Evolutionary conservation across 2,888 invertebrate genomes (phyloP).

Genomic region (Arctia plantaginis): DNA sequence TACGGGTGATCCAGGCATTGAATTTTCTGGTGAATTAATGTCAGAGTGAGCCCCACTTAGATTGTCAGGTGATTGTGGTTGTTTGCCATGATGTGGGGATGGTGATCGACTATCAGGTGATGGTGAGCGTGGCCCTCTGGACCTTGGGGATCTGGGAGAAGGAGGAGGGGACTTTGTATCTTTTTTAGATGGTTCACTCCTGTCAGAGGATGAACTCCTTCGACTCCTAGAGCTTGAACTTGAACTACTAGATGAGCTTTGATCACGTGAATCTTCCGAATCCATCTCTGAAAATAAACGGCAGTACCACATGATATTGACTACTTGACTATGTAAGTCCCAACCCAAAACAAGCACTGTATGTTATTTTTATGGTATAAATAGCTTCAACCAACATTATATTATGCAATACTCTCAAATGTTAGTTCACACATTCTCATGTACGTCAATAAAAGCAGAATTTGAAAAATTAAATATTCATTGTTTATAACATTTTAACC

Average conservation of each 20-base stretch:
- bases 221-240: constrained; percentile 81
- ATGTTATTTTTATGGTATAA: constrained; percentile 52
- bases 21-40: constrained; percentile 82
- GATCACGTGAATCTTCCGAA: constrained; percentile 87
- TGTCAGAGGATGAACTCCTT: constrained; percentile 77
- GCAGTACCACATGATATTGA: constrained; percentile 51
- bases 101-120: constrained; percentile 68
- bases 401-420: constrained; percentile 38
- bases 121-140: constrained; percentile 65
- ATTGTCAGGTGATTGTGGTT: constrained; percentile 72
- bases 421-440: constrained; percentile 59
- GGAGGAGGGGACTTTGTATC: constrained; percentile 70
- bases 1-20: constrained; percentile 71
- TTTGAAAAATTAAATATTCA: not conserved
- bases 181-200: constrained; percentile 76
- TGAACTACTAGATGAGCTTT: constrained; percentile 82
- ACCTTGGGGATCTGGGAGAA: constrained; percentile 52
- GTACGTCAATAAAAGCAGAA: constrained; percentile 42
- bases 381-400: constrained; percentile 57
- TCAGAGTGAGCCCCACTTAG: constrained; percentile 79
- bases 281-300: constrained; percentile 85
- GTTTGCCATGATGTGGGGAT: constrained; percentile 56
- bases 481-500: not conserved
- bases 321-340: constrained; percentile 33
- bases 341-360: constrained; percentile 65